phyloP scores from a whole-genome alignment of 2,797 vertebrate species.

The Thripadectes ignobilis region DNA sequence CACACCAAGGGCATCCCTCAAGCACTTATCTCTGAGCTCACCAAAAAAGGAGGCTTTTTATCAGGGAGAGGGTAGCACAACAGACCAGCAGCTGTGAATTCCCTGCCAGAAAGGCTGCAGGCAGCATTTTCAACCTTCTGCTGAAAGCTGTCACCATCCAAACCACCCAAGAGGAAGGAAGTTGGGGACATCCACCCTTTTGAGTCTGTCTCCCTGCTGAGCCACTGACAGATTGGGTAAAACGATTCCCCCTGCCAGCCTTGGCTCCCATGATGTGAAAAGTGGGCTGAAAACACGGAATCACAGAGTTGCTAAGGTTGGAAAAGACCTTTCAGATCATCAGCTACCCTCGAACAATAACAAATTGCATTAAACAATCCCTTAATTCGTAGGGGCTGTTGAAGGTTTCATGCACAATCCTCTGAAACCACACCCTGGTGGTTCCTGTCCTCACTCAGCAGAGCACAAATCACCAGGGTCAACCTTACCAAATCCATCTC shows the following conservation, averaged over 20 bases:
- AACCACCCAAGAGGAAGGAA: background rate
- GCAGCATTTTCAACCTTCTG: background rate
- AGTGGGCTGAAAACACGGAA: background rate
- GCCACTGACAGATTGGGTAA: background rate
- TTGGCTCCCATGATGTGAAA: background rate
- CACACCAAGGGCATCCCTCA: background rate
- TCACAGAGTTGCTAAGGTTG: no score
- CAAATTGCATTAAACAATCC: background rate
- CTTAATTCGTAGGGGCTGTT: background rate
- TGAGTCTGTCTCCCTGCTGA: background rate
- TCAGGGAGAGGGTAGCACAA: background rate
- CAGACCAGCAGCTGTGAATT: background rate
- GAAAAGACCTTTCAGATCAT: background rate
- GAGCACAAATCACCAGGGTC: background rate
- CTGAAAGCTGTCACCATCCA: background rate
- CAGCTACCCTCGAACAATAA: background rate
- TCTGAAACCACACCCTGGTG: background rate
- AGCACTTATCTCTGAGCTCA: background rate
- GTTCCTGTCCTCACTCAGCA: background rate
- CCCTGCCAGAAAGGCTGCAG: background rate
- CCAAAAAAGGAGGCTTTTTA: background rate
- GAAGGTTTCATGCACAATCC: background rate
- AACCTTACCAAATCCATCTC: background rate
- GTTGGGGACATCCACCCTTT: background rate
- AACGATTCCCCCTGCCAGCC: background rate